Conservation (phyloP, 2,797 vertebrate genomes). For the Rhadinocentrus ornatus region DNA sequence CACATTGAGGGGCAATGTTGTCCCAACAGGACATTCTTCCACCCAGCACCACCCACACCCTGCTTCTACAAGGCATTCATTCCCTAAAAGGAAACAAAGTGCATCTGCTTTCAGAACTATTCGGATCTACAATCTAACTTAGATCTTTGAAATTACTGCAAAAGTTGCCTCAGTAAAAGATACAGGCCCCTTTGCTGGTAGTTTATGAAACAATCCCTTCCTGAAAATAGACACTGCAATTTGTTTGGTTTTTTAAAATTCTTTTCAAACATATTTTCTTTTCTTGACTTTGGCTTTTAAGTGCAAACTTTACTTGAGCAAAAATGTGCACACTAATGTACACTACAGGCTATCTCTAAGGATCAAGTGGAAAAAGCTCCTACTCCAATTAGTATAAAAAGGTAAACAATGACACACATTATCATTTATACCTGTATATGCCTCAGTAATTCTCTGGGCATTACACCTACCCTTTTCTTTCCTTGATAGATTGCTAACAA, state of each 20-base stretch:
- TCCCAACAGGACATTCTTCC: conserved; percentile 75
- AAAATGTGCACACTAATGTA: conserved; percentile 36
- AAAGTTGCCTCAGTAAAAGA: conserved; percentile 9
- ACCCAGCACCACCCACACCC: conserved; percentile 41
- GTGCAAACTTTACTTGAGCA: conserved; percentile 62
- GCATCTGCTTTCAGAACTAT: conserved; percentile 46
- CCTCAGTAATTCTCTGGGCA: conserved; percentile 48
- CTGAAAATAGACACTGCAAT: conserved; percentile 41
- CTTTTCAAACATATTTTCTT: neutral
- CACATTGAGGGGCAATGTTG: conserved; percentile 69
- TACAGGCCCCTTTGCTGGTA: conserved; percentile 7
- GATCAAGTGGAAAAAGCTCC: conserved; percentile 26
- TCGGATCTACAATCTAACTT: conserved; percentile 10
- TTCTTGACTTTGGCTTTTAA: conserved; percentile 64
- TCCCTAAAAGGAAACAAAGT: conserved; percentile 67
- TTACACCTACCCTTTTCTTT: conserved; percentile 19
- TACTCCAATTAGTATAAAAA: conserved; percentile 50
- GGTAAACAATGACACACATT: conserved; percentile 60
- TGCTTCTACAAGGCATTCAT: conserved; percentile 55
- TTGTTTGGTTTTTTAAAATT: conserved; percentile 32
- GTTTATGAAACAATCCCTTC: conserved; percentile 11
- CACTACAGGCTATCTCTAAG: conserved; percentile 14
- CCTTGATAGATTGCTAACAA: conserved; percentile 15
- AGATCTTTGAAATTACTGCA: conserved; percentile 38
- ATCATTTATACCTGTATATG: conserved; percentile 47